Percentiles rank a stretch among this genome's conserved stretches.
Conservation (phyloP, 2,888 invertebrate species). For the Pegoplata infirma region DNA sequence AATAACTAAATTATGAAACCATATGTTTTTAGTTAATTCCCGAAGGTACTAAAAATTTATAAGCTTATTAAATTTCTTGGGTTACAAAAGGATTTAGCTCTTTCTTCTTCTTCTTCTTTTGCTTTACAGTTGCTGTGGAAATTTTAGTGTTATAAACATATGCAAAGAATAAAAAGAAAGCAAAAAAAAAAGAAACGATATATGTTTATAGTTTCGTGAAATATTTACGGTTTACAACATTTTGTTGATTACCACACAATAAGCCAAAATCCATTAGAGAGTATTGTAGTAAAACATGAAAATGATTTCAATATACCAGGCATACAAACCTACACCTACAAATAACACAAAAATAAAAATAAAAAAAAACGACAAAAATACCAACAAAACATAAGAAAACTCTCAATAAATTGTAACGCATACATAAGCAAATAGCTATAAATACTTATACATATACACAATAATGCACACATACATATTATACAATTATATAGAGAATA, state of each 20-base stretch:
- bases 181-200: too few species aligned
- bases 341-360: slow-evolving; percentile 4
- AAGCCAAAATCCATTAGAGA: slow-evolving; percentile 63
- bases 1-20: too few species aligned
- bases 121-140: background rate
- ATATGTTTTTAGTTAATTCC: too few species aligned
- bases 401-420: slow-evolving; percentile 37
- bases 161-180: too few species aligned
- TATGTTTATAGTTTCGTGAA: background rate
- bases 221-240: slow-evolving; percentile 38
- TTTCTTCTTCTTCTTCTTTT: background rate
- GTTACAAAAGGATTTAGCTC: background rate
- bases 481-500: too few species aligned
- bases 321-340: too few species aligned
- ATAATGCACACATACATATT: background rate
- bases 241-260: slow-evolving; percentile 61
- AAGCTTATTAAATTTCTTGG: background rate
- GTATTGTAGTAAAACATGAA: slow-evolving; percentile 56
- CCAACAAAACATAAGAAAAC: slow-evolving; percentile 39
- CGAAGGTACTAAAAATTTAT: background rate
- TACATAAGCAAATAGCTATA: too few species aligned
- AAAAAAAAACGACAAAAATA: slow-evolving; percentile 2
- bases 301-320: slow-evolving; percentile 56
- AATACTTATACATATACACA: too few species aligned
- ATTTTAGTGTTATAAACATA: background rate